Conservation (phyloP, 1,140 invertebrate species). For the Saccostrea glomerata region DNA sequence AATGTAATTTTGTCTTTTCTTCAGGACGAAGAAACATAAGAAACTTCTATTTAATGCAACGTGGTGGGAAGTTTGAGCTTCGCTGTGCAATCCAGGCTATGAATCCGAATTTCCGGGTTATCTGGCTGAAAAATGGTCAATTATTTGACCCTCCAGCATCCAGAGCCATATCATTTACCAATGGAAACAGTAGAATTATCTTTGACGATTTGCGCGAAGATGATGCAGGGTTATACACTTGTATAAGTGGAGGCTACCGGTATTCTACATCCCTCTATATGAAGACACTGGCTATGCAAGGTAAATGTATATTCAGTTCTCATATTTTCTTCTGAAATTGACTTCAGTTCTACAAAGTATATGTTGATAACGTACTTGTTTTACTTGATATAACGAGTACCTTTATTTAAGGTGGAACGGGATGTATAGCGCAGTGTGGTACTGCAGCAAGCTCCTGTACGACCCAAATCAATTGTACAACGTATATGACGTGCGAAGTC, state of each 20-base stretch:
- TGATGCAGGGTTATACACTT: background rate
- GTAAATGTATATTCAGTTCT: background rate
- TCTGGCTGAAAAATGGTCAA: background rate
- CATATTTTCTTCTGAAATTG: background rate
- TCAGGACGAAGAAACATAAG: background rate
- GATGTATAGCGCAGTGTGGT: background rate
- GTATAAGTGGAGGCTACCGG: slow-evolving; percentile 2
- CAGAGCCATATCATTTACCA: background rate
- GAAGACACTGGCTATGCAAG: background rate
- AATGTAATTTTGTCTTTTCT: background rate
- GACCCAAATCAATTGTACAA: background rate
- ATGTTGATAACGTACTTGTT: no score
- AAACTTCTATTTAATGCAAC: slow-evolving; percentile 8
- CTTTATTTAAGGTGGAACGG: background rate
- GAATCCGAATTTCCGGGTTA: slow-evolving; percentile 13
- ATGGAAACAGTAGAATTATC: background rate
- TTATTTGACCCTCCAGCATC: background rate
- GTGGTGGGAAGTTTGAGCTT: background rate
- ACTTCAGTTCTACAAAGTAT: background rate
- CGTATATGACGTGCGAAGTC: background rate
- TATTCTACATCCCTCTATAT: background rate
- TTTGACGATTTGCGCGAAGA: background rate
- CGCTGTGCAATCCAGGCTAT: background rate
- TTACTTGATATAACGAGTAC: no score
- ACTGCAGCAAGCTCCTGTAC: background rate